phyloP scores from a whole-genome alignment of 2,113 vertebrate genomes.

The Passer domesticus region DNA sequence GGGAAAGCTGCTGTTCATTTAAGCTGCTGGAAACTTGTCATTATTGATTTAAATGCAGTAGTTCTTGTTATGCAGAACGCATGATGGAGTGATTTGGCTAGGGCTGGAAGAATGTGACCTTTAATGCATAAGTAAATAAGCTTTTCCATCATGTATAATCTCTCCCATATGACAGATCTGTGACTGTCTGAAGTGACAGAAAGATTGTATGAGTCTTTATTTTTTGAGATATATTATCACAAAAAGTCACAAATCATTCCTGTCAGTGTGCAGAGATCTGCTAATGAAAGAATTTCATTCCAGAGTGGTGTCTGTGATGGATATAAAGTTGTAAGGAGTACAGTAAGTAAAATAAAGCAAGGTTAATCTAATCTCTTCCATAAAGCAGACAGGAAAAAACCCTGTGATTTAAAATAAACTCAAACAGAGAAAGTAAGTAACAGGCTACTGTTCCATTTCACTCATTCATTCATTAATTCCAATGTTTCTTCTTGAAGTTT shows the following conservation, averaged over 20 bases:
- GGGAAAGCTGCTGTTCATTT: neutral
- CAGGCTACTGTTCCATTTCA: neutral
- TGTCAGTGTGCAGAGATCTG: neutral
- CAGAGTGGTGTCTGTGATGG: neutral
- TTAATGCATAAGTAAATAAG: conserved; percentile 31
- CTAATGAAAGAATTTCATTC: neutral
- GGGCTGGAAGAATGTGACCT: neutral
- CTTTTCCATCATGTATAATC: neutral
- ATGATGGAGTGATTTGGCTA: neutral
- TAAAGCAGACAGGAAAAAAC: neutral
- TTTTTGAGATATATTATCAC: neutral
- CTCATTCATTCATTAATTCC: neutral
- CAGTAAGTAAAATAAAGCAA: conserved; percentile 1
- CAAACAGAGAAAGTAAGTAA: neutral
- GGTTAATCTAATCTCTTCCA: neutral
- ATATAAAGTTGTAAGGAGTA: neutral
- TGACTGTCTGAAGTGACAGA: neutral
- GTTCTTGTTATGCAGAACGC: neutral
- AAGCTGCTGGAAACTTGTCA: neutral
- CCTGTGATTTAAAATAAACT: neutral
- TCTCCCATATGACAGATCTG: neutral
- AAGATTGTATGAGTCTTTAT: neutral
- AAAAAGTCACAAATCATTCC: neutral
- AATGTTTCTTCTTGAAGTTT: neutral
- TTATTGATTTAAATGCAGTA: neutral